A percentile compares a stretch with the other conserved stretches of the same genome.
Conservation (phyloP, 64 coral and sea anemone species). For the Astreopora myriophthalma region DNA sequence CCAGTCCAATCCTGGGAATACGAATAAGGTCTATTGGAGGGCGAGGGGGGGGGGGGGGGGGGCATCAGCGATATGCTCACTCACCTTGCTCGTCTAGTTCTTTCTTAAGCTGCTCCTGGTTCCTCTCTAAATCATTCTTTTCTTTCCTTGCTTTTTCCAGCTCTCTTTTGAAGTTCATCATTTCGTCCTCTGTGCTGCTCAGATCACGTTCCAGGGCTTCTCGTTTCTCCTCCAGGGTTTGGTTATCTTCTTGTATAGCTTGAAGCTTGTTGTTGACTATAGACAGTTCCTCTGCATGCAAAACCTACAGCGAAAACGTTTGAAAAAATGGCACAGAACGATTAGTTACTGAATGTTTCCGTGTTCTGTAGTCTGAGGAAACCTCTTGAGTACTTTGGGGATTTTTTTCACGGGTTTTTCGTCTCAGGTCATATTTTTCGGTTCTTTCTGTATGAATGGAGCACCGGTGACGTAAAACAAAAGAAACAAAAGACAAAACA, state of each 20-base stretch:
- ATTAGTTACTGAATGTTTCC: neutral
- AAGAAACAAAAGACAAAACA: no score
- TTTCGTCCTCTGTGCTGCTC: constrained; percentile 9
- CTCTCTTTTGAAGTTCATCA: neutral
- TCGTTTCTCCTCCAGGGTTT: constrained; percentile 53
- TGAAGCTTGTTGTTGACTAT: constrained; percentile 3
- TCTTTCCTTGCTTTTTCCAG: neutral
- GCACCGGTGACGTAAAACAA: no score
- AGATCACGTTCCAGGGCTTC: constrained; percentile 37
- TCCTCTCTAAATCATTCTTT: constrained; percentile 21
- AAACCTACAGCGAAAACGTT: neutral
- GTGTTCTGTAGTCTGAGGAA: neutral
- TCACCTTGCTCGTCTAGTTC: constrained; percentile 44
- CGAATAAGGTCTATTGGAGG: no score
- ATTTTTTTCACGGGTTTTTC: no score
- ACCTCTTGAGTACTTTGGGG: neutral
- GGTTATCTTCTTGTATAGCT: constrained; percentile 31
- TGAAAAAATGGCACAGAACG: neutral
- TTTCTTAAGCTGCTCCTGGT: constrained; percentile 1
- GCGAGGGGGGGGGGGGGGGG: no score
- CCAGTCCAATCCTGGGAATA: no score
- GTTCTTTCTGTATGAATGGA: no score
- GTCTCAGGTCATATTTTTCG: no score
- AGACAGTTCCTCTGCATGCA: neutral
- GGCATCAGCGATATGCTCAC: no score